Conservation (phyloP, 2,888 invertebrate species). For the Cotesia congregata region DNA sequence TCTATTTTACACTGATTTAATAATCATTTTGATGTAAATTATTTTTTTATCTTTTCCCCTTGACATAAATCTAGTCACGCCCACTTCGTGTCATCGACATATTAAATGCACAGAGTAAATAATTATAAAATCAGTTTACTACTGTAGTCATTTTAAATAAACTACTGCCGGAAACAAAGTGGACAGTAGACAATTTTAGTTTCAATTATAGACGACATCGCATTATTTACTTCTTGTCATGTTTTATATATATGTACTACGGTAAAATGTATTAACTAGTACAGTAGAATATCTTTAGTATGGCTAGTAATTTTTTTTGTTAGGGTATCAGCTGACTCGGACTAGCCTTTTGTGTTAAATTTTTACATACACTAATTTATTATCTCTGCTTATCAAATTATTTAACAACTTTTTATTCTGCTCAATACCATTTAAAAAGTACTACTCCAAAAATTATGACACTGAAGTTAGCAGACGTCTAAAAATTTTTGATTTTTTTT, state of each 20-base stretch:
- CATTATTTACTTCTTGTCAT: slow-evolving; percentile 1
- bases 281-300: slow-evolving; percentile 54
- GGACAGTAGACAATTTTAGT: background rate
- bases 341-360: slow-evolving; percentile 49
- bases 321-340: slow-evolving; percentile 69
- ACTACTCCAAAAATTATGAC: too few relatives aligned
- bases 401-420: too few relatives aligned
- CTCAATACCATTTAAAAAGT: too few relatives aligned
- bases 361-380: slow-evolving; percentile 15
- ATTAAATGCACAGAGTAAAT: background rate
- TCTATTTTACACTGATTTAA: background rate
- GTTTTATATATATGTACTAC: background rate
- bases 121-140: background rate
- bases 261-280: slow-evolving; percentile 15
- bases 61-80: background rate
- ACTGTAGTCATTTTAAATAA: background rate
- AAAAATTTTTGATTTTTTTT: too few relatives aligned
- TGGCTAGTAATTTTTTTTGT: slow-evolving; percentile 66
- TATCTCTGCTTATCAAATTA: background rate
- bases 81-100: background rate
- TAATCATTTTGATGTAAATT: background rate
- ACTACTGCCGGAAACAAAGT: background rate
- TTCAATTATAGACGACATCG: background rate
- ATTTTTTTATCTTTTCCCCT: background rate
- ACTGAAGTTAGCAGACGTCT: too few relatives aligned